phyloP scores from a whole-genome alignment of 2,888 invertebrate species.

The Lycophotia porphyrea region DNA sequence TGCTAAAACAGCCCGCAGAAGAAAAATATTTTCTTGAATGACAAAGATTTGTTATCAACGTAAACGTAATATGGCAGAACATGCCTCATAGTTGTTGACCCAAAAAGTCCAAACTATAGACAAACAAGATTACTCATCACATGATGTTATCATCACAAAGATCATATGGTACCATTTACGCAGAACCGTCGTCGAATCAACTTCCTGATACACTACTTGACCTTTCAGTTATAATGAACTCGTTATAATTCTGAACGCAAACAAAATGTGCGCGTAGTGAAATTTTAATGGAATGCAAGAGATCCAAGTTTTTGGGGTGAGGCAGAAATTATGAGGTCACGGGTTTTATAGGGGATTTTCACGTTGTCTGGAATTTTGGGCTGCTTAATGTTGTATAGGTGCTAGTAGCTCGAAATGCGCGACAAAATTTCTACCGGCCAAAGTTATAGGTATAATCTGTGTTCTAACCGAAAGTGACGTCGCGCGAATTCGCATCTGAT shows the following conservation, averaged over 20 bases:
- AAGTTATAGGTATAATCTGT: not conserved
- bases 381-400: slow-evolving; percentile 30
- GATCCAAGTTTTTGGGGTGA: slow-evolving; percentile 22
- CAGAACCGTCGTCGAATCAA: slow-evolving; percentile 27
- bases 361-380: slow-evolving; percentile 30
- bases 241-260: slow-evolving; percentile 43
- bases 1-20: not conserved
- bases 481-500: not conserved
- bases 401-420: slow-evolving; percentile 9
- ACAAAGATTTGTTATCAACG: slow-evolving; percentile 1
- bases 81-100: slow-evolving; percentile 36
- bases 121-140: slow-evolving; percentile 43
- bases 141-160: slow-evolving; percentile 21
- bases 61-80: not conserved
- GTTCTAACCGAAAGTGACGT: not conserved
- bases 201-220: slow-evolving; percentile 56
- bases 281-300: slow-evolving; percentile 47
- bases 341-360: slow-evolving; percentile 26
- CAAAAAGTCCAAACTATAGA: slow-evolving; percentile 24
- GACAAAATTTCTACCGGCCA: not conserved
- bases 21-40: not conserved
- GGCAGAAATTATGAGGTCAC: slow-evolving; percentile 21
- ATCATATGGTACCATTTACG: slow-evolving; percentile 36
- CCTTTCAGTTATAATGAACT: slow-evolving; percentile 54
- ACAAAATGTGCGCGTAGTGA: slow-evolving; percentile 42